Evolutionary conservation across 2,888 invertebrate species (phyloP), one percentile per base, ranked within the genome.

Genomic region (Heliconius hortense): DNA sequence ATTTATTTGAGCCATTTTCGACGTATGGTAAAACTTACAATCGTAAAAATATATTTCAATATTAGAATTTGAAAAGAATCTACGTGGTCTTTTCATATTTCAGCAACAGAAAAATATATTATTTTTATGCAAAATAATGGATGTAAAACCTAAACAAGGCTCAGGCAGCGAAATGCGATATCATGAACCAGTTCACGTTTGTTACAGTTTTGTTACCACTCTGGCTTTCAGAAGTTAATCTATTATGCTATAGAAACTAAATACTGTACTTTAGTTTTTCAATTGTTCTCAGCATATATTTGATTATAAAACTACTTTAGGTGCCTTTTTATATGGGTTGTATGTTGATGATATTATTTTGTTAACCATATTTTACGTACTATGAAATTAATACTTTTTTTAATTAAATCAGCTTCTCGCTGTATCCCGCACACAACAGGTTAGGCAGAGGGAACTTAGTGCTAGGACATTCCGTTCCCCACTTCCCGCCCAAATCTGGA

Each of bases 161-260:
- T 62, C 35, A 39, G 26, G 39, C 24, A 39, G 35, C 28, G 39
- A 71, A 71, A 59, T 77, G 35, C 71, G 62, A 67, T 67, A 67
- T 67, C 43, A 43, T 43, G 21, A 43, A 67, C 43, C 26, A 43
- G 43, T 67, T 67, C 43, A 26, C 67, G 62, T 67, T 67, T 48
- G 43, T 67, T 48, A n/a, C 21, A 48, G 18, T 67, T 48, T 67
- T 67, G 21, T 21, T 64, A 64, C 43, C 67, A 18, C 11, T 18
- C 43, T 48, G 8, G 26, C 48, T 67, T 67, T 67, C 48, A 67
- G 26, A 48, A 28, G 48, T 67, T 28, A 28, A 48, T 26, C 67
- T 67, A 67, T 67, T 67, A 67, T 67, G 28, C 18, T 26, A 43
- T 26, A 67, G 62, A 62, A 62, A 62, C 28, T 62, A 62, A 26